Percentiles rank a stretch among this genome's conserved stretches.
These are phyloP conservation scores for Harlomillsia oculata DNA, from an alignment of 1,140 invertebrate genomes.

Conservation along the genomic window DNA sequence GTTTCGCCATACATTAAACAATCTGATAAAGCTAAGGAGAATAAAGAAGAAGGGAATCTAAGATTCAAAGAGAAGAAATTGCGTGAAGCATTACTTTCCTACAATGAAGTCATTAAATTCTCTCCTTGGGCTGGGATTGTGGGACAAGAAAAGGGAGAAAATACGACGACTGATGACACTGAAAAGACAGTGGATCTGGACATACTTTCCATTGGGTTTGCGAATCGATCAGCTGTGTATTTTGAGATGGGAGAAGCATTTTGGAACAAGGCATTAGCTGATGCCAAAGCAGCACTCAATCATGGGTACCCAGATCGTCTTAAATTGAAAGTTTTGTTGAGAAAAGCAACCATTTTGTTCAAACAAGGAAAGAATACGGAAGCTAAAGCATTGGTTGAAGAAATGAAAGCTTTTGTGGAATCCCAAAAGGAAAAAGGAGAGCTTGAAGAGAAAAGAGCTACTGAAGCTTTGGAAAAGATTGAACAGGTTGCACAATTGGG, in stretches of 20 bases:
- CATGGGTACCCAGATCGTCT: constrained; percentile 21
- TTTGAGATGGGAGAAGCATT: constrained; percentile 17
- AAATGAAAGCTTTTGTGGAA: neutral
- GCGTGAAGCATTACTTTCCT: constrained; percentile 6
- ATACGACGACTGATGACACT: neutral
- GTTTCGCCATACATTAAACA: neutral
- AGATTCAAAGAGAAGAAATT: constrained; percentile 12
- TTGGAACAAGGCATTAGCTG: constrained; percentile 10
- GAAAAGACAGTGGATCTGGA: neutral
- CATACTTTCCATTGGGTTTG: constrained; percentile 13
- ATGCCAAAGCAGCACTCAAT: constrained; percentile 9
- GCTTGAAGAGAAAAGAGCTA: neutral
- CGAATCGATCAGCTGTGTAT: constrained; percentile 28
- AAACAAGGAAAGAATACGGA: neutral
- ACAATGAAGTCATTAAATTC: constrained; percentile 23
- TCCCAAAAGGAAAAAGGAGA: neutral
- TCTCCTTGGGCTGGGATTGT: neutral
- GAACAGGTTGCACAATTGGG: neutral
- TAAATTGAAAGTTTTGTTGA: constrained; percentile 15
- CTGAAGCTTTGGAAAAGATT: neutral
- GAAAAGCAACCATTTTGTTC: constrained; percentile 21
- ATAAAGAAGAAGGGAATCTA: constrained; percentile 21
- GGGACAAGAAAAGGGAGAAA: neutral
- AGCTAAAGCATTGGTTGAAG: neutral
- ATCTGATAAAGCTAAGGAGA: neutral